Conservation (phyloP, 2,888 invertebrate species). For the Xanthostigma xanthostigma region DNA sequence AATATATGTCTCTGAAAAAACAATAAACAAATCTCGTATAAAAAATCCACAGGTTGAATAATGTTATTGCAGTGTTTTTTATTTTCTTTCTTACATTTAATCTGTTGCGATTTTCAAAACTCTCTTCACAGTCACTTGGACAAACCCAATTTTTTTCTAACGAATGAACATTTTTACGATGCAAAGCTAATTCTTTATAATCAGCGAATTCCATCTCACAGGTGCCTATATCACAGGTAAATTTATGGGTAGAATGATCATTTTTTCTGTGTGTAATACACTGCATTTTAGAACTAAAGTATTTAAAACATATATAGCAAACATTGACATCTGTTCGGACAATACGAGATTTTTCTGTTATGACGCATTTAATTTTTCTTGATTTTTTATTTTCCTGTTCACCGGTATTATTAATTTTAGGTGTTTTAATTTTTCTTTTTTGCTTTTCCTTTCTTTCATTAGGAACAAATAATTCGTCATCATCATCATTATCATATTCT, state of each 20-base stretch:
- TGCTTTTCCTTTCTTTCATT: no score
- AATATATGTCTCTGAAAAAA: slow-evolving; percentile 5
- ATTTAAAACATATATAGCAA: slow-evolving; percentile 3
- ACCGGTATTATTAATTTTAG: no score
- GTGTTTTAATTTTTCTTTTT: no score
- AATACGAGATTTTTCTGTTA: no score
- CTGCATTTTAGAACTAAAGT: background rate
- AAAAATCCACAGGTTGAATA: no score
- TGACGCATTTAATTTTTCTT: no score
- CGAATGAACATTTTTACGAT: slow-evolving; percentile 3
- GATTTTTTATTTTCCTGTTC: no score
- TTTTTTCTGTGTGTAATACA: background rate
- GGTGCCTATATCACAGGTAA: slow-evolving; percentile 1
- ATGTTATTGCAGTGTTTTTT: background rate
- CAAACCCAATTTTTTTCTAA: slow-evolving; percentile 2
- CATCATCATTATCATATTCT: no score
- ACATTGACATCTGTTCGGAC: background rate
- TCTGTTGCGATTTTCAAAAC: background rate
- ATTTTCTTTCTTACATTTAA: background rate
- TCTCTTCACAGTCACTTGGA: slow-evolving; percentile 1
- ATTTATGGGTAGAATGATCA: slow-evolving; percentile 1
- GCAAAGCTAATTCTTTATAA: slow-evolving; percentile 1
- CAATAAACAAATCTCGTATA: background rate
- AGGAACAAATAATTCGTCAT: no score
- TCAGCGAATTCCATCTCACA: slow-evolving; percentile 1